Evolutionary conservation across 2,888 invertebrate species (phyloP).

Genomic region (Tetragonula carbonaria): DNA sequence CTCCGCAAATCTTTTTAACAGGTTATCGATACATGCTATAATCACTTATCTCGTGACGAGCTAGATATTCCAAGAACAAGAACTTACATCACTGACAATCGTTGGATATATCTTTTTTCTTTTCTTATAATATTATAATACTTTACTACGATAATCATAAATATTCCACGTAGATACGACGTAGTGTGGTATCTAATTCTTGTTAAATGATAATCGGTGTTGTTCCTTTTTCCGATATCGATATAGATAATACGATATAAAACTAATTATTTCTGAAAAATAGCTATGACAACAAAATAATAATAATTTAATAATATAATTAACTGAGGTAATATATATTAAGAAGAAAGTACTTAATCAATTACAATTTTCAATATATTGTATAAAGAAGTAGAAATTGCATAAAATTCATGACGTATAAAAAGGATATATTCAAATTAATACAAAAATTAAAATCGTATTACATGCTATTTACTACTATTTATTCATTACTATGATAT

Average conservation of each 20-base stretch:
- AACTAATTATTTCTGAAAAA: neutral
- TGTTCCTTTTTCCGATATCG: neutral
- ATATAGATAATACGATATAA: neutral
- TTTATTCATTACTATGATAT: neutral
- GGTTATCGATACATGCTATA: neutral
- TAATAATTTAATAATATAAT: no score
- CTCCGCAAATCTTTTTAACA: neutral
- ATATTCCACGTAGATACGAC: neutral
- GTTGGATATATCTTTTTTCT: neutral
- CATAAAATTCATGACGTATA: no score
- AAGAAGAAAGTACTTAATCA: neutral
- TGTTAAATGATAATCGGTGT: neutral
- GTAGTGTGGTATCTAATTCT: no score
- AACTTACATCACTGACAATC: neutral
- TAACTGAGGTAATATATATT: neutral
- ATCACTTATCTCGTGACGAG: slow-evolving; percentile 4
- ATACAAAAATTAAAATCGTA: neutral
- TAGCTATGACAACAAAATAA: neutral
- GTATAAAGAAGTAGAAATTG: neutral
- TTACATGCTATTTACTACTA: neutral
- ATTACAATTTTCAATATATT: no score
- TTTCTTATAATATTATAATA: neutral
- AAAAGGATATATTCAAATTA: neutral
- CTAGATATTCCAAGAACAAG: neutral
- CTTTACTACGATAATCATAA: neutral